Evolutionary conservation across 2,113 vertebrate species (phyloP).

Genomic region (Plotosus lineatus): DNA sequence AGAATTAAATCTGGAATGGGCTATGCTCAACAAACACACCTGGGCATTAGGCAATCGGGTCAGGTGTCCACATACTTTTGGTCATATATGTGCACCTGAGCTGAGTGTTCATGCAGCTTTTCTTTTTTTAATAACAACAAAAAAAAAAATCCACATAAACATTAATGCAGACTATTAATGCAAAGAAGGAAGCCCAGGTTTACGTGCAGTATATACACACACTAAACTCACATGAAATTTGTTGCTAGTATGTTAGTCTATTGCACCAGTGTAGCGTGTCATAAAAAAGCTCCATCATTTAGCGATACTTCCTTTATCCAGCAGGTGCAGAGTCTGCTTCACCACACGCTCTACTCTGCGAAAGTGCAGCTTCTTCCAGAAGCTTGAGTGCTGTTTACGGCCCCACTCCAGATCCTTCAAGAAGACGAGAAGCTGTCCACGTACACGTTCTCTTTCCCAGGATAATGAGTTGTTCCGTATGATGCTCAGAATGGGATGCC

Average conservation of each 20-base stretch:
- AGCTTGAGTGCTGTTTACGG: constrained; percentile 77
- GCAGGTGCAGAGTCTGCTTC: constrained; percentile 72
- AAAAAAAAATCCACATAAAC: neutral
- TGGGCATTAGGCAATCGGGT: neutral
- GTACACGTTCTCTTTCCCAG: constrained; percentile 80
- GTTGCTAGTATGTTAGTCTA: neutral
- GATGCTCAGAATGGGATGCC: constrained; percentile 84
- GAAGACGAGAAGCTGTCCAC: constrained; percentile 82
- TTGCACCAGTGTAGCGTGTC: neutral
- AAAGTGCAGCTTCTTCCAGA: constrained; percentile 88
- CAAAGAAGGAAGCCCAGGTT: constrained; percentile 7
- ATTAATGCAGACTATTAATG: neutral
- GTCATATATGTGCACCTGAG: neutral
- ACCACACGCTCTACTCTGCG: constrained; percentile 82
- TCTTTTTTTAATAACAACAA: too few relatives aligned
- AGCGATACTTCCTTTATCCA: constrained; percentile 59
- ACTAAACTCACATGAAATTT: neutral
- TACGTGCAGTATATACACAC: neutral
- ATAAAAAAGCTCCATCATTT: neutral
- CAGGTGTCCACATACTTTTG: neutral
- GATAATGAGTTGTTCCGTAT: constrained; percentile 81
- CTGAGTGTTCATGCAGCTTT: neutral
- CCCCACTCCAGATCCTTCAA: constrained; percentile 88
- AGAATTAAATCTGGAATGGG: neutral
- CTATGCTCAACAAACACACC: neutral